Evolutionary conservation across 2,113 vertebrate species (phyloP), one percentile per base, ranked within the genome.

Genomic region (Perca flavescens): DNA sequence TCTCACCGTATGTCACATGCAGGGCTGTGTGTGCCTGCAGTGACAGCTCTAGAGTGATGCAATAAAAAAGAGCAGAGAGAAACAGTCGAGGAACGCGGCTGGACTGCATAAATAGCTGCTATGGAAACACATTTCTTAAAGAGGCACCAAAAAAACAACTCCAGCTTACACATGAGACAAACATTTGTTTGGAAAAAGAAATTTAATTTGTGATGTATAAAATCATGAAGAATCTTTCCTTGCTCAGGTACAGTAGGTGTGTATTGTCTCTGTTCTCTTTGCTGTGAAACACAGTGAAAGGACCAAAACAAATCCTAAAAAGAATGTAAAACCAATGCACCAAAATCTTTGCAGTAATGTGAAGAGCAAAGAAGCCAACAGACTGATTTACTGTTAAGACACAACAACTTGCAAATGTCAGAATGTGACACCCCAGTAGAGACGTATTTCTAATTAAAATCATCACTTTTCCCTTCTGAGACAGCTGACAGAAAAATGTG

Each of bases 41-140:
- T 79, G 89, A 89, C 76, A 69, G 77, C 50, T 69, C 77, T 3
- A 3, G 64, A 80, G 49, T 87, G 87, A 92, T 85, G 86, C 79
- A 90, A 88, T 28, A 76, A 64, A 77, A 80, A 71, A 58, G 36
- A 79, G 72, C 60, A 66, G 40, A 28, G 54, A 81, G 89, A 89
- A 84, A 82, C 21, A 21, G 62, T 34, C 0, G 4, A 84, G 71
- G 62, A 78, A 90, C 61, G 28, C 25, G n/a, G n/a, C 34, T 34
- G 49, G 82, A 86, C 67, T 52, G n/a, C 34, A 80, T 54, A 60
- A 90, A 72, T 16, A 83, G 74, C 60, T 72, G 8, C 25, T 14
- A 17, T 60, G 54, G 63, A 79, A 71, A 71, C 40, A 36, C 3
- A n/a, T 65, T 64, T 53, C 63, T 64, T 53, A 5, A 66, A 83